Evolutionary conservation across 2,888 invertebrate genomes (phyloP), one percentile per base, ranked within the genome.

Genomic region (Caenorhabditis sp.): DNA sequence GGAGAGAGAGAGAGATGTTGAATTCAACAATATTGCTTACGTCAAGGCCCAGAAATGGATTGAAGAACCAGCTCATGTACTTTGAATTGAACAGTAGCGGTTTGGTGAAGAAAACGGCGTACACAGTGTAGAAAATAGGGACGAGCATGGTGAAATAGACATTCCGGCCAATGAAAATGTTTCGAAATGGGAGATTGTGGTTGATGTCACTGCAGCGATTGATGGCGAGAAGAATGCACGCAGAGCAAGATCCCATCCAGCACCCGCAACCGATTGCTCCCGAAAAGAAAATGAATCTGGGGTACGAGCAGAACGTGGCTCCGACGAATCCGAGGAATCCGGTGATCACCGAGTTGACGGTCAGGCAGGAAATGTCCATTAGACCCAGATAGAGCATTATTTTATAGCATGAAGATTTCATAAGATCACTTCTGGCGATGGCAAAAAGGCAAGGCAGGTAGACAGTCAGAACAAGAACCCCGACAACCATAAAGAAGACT

Each of bases 61-160:
- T 70, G 59, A 76, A 76, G 26, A 76, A 76, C 75, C 75, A 76
- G n/a, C 70, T 76, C 63, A 76, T 63, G 39, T 70, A 70, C 11
- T 48, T 37, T 2, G 70, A 70, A 9, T 70, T 58, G 37, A 76
- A 76, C 0, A 63, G 8, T 11, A 70, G 24, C 6, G 75, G 70
- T 41, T 76, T 76, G 0, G 53, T 63, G 53, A 76, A 76, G n/a
- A 76, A 52, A 9, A 58, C 37, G 7, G 63, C 17, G 22, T 63
- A 70, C 11, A 52, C 4, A 0, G 75, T 70, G 37, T 76, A 76
- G 26, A 7, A 13, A 0, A 59, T 17, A 2, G 63, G 70, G 4
- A 70, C 30, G n/a, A 63, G 3, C 30, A 76, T 13, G 1, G 70
- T 58, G 26, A 35, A 32, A 11, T 70, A 76, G 32, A 70, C 26